Base-by-base conservation (phyloP, 2,888 invertebrate species). In the Nomada goodeniana region DNA sequence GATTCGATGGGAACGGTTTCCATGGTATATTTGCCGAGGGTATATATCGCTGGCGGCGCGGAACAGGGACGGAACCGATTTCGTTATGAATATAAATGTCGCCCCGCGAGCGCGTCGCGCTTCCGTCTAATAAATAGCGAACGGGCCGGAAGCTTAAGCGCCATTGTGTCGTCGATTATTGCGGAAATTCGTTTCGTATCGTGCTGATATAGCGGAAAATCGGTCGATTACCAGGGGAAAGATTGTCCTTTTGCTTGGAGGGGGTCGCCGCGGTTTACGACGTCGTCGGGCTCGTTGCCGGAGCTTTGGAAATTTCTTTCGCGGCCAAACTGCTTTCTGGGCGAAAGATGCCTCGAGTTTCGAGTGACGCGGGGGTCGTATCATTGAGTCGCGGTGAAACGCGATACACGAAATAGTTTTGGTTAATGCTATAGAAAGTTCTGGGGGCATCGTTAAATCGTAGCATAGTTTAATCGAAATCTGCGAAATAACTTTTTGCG, bases 1-100 rank as follows among this genome's bases (percentile, higher is more conserved):
- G 78, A 80, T 88, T 86, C 81, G 80, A 85, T 86, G 88, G 5
- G 36, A 89, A 89, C 86, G 89, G 88, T 88, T 89, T 86, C 72
- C 71, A 68, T 82, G 83, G 85, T 76, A 84, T 89, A 87, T 90
- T 90, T 90, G 86, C 72, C 79, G 82, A 60, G 80, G 81, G 87
- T 85, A 90, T 89, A 90, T 90, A 90, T 90, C 86, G 88, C 85
- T 80, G 86, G 77, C 84, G 84, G 83, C 80, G 65, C 70, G 72
- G 71, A 83, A 78, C 77, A 76, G 72, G 76, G 79, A 68, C 70
- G 20, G 60, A 69, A 68, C 70, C 74, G 72, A 81, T 88, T 87
- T 84, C 83, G 84, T 89, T 89, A 89, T 90, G 86, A 89, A 90
- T 89, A 89, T 89, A 87, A 90, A 90, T 89, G 85, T 86, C 85